Percentiles rank a stretch among this genome's conserved stretches.
These are phyloP conservation scores for Propithecus perrieri DNA, from an alignment of 2,797 vertebrate genomes.

Conservation along the genomic window DNA sequence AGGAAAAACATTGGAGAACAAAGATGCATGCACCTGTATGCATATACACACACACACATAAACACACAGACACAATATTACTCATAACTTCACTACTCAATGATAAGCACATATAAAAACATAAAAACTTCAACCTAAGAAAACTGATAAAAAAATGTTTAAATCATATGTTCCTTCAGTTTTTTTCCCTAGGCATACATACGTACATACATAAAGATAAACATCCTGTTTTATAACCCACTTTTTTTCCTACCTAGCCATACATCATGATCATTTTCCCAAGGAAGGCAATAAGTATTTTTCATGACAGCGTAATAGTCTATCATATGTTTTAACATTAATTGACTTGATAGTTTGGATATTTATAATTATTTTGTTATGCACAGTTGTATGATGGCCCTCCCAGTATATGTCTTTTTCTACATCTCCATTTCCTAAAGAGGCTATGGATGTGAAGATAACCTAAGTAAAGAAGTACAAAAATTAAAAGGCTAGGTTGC, in stretches of 20 bases:
- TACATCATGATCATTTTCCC: background rate
- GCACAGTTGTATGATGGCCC: background rate
- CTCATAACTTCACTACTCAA: background rate
- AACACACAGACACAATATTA: background rate
- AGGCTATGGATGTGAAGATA: background rate
- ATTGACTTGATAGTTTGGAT: background rate
- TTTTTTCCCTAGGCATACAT: background rate
- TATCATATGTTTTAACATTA: background rate
- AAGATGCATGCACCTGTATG: background rate
- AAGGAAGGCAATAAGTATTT: background rate
- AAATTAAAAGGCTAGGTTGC: background rate
- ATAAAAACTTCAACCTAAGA: background rate
- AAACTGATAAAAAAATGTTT: background rate
- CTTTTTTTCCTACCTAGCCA: background rate
- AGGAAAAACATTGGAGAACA: background rate
- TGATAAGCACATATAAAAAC: background rate
- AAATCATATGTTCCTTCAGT: background rate
- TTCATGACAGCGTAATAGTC: background rate
- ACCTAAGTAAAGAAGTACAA: background rate
- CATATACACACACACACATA: background rate
- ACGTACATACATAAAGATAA: background rate
- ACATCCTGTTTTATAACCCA: background rate
- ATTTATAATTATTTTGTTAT: background rate
- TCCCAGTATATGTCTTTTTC: background rate
- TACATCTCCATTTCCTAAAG: background rate